Evolutionary conservation across 1,140 invertebrate genomes (phyloP).

Genomic region (Drosophila equinoxialis): DNA sequence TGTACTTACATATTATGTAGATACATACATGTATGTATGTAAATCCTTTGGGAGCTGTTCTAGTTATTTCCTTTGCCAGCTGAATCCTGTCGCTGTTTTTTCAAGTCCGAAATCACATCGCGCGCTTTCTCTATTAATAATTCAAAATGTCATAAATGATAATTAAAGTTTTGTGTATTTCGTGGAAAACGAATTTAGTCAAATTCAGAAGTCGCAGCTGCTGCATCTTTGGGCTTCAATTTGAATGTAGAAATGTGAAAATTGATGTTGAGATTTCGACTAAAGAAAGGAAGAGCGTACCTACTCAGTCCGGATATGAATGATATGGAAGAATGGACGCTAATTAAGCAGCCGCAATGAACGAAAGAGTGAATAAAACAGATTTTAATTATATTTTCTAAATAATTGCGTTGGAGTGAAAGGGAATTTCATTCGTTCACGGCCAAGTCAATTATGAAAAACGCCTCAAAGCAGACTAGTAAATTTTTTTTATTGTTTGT

Average conservation of each 20-base stretch:
- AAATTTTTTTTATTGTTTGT: constrained; percentile 29
- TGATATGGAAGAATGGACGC: constrained; percentile 55
- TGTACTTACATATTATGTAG: constrained; percentile 14
- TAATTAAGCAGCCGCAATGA: constrained; percentile 47
- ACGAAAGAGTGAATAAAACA: constrained; percentile 39
- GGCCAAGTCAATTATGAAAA: constrained; percentile 35
- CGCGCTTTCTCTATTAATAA: constrained; percentile 26
- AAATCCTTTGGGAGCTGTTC: constrained; percentile 61
- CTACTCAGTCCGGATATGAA: constrained; percentile 62
- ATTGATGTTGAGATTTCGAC: not conserved
- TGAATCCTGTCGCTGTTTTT: constrained; percentile 11
- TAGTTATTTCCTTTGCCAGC: constrained; percentile 42
- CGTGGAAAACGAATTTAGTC: constrained; percentile 37
- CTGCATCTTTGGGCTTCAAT: not conserved
- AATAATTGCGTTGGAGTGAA: constrained; percentile 27
- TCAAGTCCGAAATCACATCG: not conserved
- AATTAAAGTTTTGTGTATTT: constrained; percentile 40
- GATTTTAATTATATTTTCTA: constrained; percentile 50
- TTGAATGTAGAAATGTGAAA: constrained; percentile 31
- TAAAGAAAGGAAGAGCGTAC: not conserved
- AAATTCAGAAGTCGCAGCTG: constrained; percentile 31
- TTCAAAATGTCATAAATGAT: constrained; percentile 35
- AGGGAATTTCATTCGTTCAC: constrained; percentile 31
- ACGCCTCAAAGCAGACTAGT: constrained; percentile 7
- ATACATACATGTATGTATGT: constrained; percentile 4